phyloP scores from a whole-genome alignment of 2,113 vertebrate genomes.

The Donacobius atricapilla region DNA sequence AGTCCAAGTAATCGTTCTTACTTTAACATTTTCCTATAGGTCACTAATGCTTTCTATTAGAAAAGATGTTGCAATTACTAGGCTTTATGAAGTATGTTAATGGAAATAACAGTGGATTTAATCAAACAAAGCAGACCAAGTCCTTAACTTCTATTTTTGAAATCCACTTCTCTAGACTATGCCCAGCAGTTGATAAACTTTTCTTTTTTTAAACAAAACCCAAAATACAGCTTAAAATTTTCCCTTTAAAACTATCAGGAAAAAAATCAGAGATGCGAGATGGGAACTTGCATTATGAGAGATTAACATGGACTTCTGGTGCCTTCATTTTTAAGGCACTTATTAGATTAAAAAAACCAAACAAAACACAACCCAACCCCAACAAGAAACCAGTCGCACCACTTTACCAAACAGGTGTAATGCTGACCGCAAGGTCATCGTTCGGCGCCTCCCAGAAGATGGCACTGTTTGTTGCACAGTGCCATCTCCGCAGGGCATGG shows the following conservation, averaged over 20 bases:
- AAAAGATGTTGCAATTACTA: neutral
- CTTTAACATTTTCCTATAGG: neutral
- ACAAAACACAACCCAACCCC: fast-evolving
- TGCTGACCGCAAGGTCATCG: neutral
- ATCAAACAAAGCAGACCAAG: neutral
- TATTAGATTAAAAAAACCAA: no score
- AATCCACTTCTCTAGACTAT: neutral
- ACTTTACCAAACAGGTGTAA: neutral
- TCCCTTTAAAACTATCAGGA: neutral
- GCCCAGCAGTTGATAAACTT: neutral
- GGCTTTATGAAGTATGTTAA: neutral
- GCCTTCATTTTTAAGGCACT: neutral
- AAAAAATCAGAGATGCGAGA: neutral
- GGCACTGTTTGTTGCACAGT: slow-evolving; percentile 59
- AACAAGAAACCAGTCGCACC: neutral
- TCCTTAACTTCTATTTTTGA: neutral
- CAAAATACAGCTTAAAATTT: neutral
- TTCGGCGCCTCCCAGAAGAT: slow-evolving; percentile 51
- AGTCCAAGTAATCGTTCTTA: neutral
- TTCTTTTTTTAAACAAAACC: neutral
- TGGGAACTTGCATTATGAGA: neutral
- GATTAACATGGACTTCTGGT: neutral
- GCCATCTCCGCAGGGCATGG: neutral
- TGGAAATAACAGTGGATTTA: neutral
- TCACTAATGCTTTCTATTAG: neutral